Base-by-base conservation (phyloP, 92 coral and sea anemone genomes). In the Porites lobata region DNA sequence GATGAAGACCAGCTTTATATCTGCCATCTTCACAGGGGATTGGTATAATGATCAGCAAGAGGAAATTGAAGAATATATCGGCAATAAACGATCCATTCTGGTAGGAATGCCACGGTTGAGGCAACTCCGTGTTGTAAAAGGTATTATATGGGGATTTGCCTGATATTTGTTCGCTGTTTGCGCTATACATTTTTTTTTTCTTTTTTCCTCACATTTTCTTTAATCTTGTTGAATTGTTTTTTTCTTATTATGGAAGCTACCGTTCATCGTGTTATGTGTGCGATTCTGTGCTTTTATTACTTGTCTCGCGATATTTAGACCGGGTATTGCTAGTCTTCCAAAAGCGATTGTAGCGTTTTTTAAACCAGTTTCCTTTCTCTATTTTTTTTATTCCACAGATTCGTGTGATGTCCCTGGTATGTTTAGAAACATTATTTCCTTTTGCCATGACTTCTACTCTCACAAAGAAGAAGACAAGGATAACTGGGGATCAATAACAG, bases 61-160 rank as follows among this genome's bases (percentile, higher is more conserved):
- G 21, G 15, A 50, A 47, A 17, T 79, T 8, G 20, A 72, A 65
- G 84, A 79, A 66, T 79, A 79, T 19, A 79, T 79, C 62, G 84
- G 73, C 11, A 47, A 79, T 43, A 79, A 79, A 47, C 84, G 38
- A 1, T 79, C 84, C 29, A 47, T 79, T 38, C 8, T 79, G 74
- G 74, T 79, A 54, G 84, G 84, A 6, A 63, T 79, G 84, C 84
- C 84, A 0, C 84, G 73, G 20, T 22, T 79, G 20, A 47, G 84
- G 12, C 84, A 79, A 21, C 84, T 79, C 29, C 9, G 84, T 2
- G 22, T 79, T 11, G 50, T 18, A 73, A 65, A 47, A 79, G 66
- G 84, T 65, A 79, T 26, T 53, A 38, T 38, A 4, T 38, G 47
- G 6, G 6, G 47, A 38, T 38, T 38, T 38, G 47, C 47, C 47